Percentiles rank a stretch among this genome's conserved stretches.
These are phyloP conservation scores for Serinus canaria DNA, from an alignment of 2,113 vertebrate species.

Conservation along the genomic window DNA sequence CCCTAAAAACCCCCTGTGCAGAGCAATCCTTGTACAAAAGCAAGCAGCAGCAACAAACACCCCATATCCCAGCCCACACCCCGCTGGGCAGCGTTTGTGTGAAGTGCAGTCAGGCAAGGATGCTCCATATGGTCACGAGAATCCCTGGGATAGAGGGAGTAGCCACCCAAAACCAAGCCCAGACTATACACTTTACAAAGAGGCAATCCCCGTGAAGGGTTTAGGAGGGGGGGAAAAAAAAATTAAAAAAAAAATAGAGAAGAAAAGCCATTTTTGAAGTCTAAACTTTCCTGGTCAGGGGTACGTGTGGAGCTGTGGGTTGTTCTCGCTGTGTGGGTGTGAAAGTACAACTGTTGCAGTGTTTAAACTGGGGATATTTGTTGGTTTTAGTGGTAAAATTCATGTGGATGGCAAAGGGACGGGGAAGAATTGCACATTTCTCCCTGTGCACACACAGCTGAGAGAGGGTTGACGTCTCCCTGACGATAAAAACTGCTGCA, in stretches of 20 bases:
- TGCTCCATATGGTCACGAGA: slow-evolving; percentile 50
- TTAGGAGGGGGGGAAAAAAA: neutral
- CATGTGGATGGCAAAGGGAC: neutral
- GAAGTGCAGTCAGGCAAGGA: slow-evolving; percentile 44
- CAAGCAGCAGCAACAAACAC: neutral
- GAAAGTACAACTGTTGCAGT: neutral
- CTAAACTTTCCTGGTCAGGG: neutral
- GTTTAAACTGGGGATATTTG: neutral
- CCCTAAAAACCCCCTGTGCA: neutral
- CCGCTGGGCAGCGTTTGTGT: neutral
- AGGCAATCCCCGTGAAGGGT: slow-evolving; percentile 46
- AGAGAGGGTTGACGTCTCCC: neutral
- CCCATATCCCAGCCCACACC: neutral
- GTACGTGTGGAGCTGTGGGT: neutral
- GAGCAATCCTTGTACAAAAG: neutral
- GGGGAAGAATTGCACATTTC: neutral
- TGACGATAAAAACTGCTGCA: neutral
- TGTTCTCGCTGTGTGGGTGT: neutral
- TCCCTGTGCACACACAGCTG: neutral
- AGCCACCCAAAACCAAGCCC: slow-evolving; percentile 56
- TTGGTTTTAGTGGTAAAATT: neutral
- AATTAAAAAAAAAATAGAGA: neutral
- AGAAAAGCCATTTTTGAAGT: neutral
- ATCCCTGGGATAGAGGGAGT: neutral
- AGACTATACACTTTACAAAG: slow-evolving; percentile 67